Evolutionary conservation across 2,113 vertebrate species (phyloP), one percentile per base, ranked within the genome.

Genomic region (Stegastes partitus): DNA sequence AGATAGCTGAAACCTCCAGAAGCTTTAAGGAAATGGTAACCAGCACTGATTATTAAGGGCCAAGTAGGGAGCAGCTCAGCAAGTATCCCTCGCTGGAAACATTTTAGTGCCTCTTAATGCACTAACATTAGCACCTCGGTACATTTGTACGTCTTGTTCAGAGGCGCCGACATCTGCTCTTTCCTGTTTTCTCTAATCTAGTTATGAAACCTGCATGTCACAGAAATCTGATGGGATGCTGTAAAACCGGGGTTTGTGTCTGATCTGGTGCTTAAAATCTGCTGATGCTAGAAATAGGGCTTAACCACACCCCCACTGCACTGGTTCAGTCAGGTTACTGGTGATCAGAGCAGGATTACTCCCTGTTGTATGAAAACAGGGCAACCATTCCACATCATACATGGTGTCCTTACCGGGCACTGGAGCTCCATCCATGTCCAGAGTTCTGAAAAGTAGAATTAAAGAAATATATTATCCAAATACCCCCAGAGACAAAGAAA

Each of bases 181-280:
- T 57, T 22, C 25, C 6, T n/a, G 57, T 68, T 74, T 50, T 44
- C 59, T 69, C 21, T 34, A 70, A 74, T 84, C 45, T 25, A 14
- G 59, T 59, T n/a, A 47, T 5, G 51, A 70, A 74, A 31, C 71
- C 69, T 45, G 34, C 71, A 61, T 76, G 62, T 74, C 62, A 54
- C 55, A 64, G 81, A 45, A 72, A 67, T 57, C 45, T 62, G 63
- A 44, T 63, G 72, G 9, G 18, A 1, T 18, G 28, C 49, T n/a
- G 23, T 65, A 58, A 81, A 83, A 83, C 51, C 0, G 22, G 8
- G 11, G 11, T 59, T 68, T 77, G 39, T 51, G 12, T 89, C 74
- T 71, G 49, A 80, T 84, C 59, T 54, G 47, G 59, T 64, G 65
- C 68, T 82, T 75, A 67, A 67, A 83, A 79, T 73, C 10, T 81